Evolutionary conservation across 2,797 vertebrate species (phyloP).

Genomic region (Cynodonichthys magdalenae): DNA sequence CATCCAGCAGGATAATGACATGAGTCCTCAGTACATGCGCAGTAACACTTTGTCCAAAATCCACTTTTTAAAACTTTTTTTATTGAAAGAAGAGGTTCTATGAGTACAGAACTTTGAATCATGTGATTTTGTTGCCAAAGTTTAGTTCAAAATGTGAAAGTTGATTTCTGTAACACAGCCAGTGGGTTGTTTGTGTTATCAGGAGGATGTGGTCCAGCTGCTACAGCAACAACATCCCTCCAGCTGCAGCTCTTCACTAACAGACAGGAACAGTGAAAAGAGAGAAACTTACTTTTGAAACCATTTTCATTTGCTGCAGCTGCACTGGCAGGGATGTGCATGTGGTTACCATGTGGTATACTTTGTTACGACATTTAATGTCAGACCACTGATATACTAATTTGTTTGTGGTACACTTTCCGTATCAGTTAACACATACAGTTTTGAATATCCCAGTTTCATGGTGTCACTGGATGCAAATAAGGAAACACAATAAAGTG

Average conservation of each 20-base stretch:
- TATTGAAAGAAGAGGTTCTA: neutral
- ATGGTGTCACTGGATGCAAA: too few species aligned
- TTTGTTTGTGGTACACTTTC: too few species aligned
- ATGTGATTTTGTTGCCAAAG: slow-evolving; percentile 12
- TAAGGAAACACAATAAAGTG: too few species aligned
- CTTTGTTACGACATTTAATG: neutral
- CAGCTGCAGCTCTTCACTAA: neutral
- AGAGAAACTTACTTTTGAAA: neutral
- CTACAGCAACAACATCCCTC: neutral
- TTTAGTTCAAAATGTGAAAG: neutral
- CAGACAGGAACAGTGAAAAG: neutral
- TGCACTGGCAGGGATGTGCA: neutral
- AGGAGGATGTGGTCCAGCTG: slow-evolving; percentile 24
- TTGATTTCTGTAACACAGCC: neutral
- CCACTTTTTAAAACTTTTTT: neutral
- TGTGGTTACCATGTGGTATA: neutral
- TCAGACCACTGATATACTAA: too few species aligned
- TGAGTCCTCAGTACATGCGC: neutral
- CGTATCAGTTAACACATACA: too few species aligned
- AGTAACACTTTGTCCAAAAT: neutral
- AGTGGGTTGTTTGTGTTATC: neutral
- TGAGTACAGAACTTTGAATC: neutral
- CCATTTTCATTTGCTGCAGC: neutral
- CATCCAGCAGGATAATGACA: neutral
- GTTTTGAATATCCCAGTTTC: too few species aligned